Evolutionary conservation across 1,140 invertebrate species (phyloP), one percentile per base, ranked within the genome.

Genomic region (Limonius californicus): DNA sequence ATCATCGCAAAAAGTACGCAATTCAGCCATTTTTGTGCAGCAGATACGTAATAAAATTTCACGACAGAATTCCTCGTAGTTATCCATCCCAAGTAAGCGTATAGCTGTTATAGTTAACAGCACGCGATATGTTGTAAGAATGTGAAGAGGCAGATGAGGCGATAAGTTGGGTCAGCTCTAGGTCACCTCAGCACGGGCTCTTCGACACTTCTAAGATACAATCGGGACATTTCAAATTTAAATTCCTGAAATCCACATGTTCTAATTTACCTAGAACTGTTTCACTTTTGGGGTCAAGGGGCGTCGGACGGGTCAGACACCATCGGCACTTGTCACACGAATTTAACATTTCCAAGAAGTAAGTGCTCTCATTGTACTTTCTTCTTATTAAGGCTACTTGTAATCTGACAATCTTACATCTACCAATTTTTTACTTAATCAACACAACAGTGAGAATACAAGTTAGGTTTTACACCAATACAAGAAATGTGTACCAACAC

Each of bases 31-130:
- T 65, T 65, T 65, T 62, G 59, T 62, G 54, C 61, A 59, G 27
- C 43, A 61, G 39, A 57, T 63, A 57, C 61, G 64, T 61, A 66
- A 66, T 66, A 66, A 66, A 66, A 66, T 63, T 66, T 66, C 64
- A 66, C 47, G 64, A 66, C 54, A 57, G 64, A 66, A 66, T 66
- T 62, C 64, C 60, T 65, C 45, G 53, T 62, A 65, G 55, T 55
- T 60, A 59, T 64, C 62, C 57, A 64, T 59, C 57, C 62, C 23
- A 55, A 35, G 53, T 54, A 60, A 50, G 45, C 20, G 59, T 60
- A 64, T 64, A 60, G 57, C 58, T 59, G 57, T 64, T 64, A 60
- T 59, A 63, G 61, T 63, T 54, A 54, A 61, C 30, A 61, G 45
- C 50, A 53, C 20, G 54, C 56, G 43, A 57, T 63, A 63, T 63